Conservation (phyloP, 2,888 invertebrate genomes). For the Scelioninae gen. 1 region DNA sequence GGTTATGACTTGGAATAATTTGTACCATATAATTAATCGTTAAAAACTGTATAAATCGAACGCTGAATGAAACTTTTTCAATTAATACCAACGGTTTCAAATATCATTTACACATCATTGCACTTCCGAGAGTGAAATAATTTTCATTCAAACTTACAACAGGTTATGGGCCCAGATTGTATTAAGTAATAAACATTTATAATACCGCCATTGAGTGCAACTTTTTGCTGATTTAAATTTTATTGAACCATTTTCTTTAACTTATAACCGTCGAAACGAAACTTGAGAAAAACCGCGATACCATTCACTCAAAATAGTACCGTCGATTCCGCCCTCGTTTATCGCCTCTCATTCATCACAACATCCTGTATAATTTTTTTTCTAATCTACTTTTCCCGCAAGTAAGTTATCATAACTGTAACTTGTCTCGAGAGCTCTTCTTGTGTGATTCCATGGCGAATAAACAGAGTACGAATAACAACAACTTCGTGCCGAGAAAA, state of each 20-base stretch:
- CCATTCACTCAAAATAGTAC: neutral
- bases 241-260: too few relatives aligned
- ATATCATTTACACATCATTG: neutral
- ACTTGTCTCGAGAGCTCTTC: constrained; percentile 36
- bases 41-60: too few relatives aligned
- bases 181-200: too few relatives aligned
- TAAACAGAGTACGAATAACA: constrained; percentile 37
- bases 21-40: too few relatives aligned
- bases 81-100: too few relatives aligned
- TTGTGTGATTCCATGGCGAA: constrained; percentile 40
- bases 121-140: too few relatives aligned
- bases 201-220: too few relatives aligned
- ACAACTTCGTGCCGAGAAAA: constrained; percentile 4
- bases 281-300: neutral
- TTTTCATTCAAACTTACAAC: neutral
- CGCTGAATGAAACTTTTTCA: too few relatives aligned
- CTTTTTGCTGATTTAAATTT: too few relatives aligned
- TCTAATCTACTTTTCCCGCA: constrained; percentile 30
- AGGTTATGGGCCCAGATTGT: neutral
- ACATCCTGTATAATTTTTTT: constrained; percentile 38
- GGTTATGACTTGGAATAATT: too few relatives aligned
- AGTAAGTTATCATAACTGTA: constrained; percentile 61
- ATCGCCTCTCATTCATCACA: constrained; percentile 42
- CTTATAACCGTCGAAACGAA: too few relatives aligned
- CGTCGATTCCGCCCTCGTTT: constrained; percentile 27